A percentile compares a stretch with the other conserved stretches of the same genome.
Evolutionary conservation across 2,113 vertebrate genomes (phyloP).

Genomic region (Sorex araneus): DNA sequence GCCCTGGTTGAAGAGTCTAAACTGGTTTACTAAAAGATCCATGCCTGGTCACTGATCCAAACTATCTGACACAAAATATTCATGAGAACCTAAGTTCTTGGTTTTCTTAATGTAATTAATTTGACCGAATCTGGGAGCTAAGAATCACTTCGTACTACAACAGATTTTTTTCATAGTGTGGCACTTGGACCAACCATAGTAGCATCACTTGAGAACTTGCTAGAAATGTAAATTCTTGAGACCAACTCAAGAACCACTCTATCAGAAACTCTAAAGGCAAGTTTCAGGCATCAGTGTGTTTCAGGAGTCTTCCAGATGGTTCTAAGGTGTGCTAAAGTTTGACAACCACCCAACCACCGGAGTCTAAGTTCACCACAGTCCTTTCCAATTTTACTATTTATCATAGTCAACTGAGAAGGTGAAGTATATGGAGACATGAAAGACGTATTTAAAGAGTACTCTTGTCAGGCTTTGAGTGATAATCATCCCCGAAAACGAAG

Average conservation of each 20-base stretch:
- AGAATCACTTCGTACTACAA: background rate
- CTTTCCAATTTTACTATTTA: slow-evolving; percentile 39
- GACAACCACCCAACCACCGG: slow-evolving; percentile 15
- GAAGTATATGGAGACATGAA: background rate
- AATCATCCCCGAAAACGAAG: background rate
- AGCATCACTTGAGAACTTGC: background rate
- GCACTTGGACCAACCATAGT: background rate
- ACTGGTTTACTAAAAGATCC: slow-evolving; percentile 16
- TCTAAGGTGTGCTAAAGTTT: background rate
- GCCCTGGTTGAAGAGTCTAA: background rate
- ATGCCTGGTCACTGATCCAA: background rate
- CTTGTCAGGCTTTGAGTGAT: background rate
- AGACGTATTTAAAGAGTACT: background rate
- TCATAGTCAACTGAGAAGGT: background rate
- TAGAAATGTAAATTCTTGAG: slow-evolving; percentile 41
- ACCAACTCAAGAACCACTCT: background rate
- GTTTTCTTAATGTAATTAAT: background rate
- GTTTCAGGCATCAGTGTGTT: background rate
- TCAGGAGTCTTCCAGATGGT: background rate
- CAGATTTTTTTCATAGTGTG: background rate
- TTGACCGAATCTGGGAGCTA: background rate
- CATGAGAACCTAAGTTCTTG: background rate
- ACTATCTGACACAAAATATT: background rate
- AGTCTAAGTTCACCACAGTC: background rate
- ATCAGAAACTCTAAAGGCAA: background rate